A percentile compares a stretch with the other conserved stretches of the same genome.
These are phyloP conservation scores for Chlorodrepanis virens DNA, from an alignment of 2,113 vertebrate genomes.

Conservation along the genomic window DNA sequence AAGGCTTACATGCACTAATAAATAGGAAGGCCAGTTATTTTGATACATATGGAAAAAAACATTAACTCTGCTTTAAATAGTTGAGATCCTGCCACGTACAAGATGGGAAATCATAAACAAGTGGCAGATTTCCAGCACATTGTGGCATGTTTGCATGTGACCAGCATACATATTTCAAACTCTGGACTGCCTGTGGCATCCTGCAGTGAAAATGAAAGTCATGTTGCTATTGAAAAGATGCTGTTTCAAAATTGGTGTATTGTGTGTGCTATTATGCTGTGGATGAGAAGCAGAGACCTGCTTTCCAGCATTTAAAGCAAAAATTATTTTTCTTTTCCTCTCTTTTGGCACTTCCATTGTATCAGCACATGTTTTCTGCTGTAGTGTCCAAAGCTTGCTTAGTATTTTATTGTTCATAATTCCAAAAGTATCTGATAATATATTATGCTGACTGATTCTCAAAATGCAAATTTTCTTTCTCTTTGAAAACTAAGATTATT, in stretches of 20 bases:
- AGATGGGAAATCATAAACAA: constrained; percentile 37
- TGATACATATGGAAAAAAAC: not conserved
- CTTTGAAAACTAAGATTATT: constrained; percentile 8
- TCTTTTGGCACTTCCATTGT: not conserved
- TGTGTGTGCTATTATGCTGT: constrained; percentile 7
- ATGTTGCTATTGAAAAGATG: constrained; percentile 47
- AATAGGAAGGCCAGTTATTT: not conserved
- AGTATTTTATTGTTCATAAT: constrained; percentile 12
- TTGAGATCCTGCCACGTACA: not conserved
- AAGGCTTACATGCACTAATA: not conserved
- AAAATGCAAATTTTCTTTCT: constrained; percentile 24
- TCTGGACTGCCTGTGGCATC: constrained; percentile 47
- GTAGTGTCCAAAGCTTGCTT: constrained; percentile 15
- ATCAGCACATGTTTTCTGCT: constrained; percentile 20
- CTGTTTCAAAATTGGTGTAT: constrained; percentile 31
- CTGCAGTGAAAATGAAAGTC: constrained; percentile 67
- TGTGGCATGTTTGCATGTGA: constrained; percentile 63
- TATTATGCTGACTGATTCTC: not conserved
- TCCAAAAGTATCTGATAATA: constrained; percentile 5
- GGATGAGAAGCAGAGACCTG: constrained; percentile 31
- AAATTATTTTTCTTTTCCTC: not conserved
- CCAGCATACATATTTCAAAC: constrained; percentile 66
- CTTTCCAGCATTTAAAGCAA: constrained; percentile 40
- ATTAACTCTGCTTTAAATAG: constrained; percentile 5
- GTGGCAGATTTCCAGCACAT: constrained; percentile 51